phyloP scores from a whole-genome alignment of 1,140 invertebrate species.

The Bilobella aurantiaca region DNA sequence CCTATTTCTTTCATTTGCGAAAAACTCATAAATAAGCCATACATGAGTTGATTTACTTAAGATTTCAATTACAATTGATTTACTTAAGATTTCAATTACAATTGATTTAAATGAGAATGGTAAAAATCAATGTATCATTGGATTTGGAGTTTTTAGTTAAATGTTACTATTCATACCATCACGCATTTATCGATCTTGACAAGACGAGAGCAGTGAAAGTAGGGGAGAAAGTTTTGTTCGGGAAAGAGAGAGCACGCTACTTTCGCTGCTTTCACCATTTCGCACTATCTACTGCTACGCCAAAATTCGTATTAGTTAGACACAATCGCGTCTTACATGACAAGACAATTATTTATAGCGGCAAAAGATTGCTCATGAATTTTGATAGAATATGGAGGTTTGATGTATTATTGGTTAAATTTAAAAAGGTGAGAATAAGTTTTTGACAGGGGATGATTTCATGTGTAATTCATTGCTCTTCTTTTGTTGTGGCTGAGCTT shows the following conservation, averaged over 20 bases:
- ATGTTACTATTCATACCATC: background rate
- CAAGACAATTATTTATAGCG: background rate
- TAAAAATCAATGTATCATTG: too few relatives aligned
- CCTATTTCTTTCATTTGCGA: too few relatives aligned
- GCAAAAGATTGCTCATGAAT: background rate
- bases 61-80: too few relatives aligned
- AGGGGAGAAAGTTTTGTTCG: background rate
- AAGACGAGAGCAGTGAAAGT: background rate
- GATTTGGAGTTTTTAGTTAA: background rate
- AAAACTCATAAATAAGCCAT: too few relatives aligned
- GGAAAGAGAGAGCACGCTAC: background rate
- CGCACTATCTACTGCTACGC: background rate
- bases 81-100: too few relatives aligned
- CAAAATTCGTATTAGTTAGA: background rate
- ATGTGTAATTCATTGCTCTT: background rate
- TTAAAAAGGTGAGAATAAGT: background rate
- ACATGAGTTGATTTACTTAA: too few relatives aligned
- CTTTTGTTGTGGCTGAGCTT: background rate
- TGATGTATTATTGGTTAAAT: background rate
- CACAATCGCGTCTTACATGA: background rate
- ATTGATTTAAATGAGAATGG: too few relatives aligned
- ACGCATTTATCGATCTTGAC: background rate
- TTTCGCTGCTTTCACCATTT: background rate
- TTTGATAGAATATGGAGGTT: background rate
- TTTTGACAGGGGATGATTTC: background rate